These are phyloP conservation scores for Macaca fascicularis DNA, from an alignment of 2,113 vertebrate genomes.

Conservation along the genomic window T2T-MFA8v1.1 NC_088377.1:106595001-106595500, in stretches of 20 bases:
- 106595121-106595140: neutral
- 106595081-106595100: neutral
- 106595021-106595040: neutral
- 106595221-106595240: neutral
- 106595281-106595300: neutral
- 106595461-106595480: neutral
- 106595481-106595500: neutral
- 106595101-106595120: neutral
- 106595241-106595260: neutral
- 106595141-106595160: neutral
- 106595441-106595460: neutral
- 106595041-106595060: neutral
- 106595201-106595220: constrained; percentile 6
- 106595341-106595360: too few species aligned
- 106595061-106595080: neutral
- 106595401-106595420: constrained; percentile 11
- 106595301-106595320: neutral
- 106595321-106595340: neutral
- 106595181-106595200: neutral
- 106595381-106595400: neutral
- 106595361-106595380: neutral
- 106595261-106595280: neutral
- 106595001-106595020: neutral
- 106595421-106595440: neutral
- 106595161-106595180: neutral